Percentiles rank a stretch among this genome's conserved stretches.
Evolutionary conservation across 2,113 vertebrate species (phyloP).

Genomic region (Macrotis lagotis): DNA sequence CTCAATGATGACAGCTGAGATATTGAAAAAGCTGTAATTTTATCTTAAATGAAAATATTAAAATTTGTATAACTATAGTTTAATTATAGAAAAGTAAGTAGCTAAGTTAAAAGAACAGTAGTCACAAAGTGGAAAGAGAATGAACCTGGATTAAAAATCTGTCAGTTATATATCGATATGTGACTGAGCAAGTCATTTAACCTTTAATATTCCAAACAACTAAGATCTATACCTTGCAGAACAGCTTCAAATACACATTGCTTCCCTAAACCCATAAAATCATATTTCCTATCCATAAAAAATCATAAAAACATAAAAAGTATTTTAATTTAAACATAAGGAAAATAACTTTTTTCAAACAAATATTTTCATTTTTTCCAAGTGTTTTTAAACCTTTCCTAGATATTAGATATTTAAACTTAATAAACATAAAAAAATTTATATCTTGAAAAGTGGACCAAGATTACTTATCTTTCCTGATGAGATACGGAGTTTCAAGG

Average conservation of each 20-base stretch:
- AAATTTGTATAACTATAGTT: conserved; percentile 65
- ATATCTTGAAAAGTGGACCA: background rate
- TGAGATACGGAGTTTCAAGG: background rate
- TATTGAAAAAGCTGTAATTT: conserved; percentile 74
- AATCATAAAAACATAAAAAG: background rate
- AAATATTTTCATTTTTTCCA: background rate
- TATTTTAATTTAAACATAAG: conserved; percentile 27
- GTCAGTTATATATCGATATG: background rate
- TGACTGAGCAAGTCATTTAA: background rate
- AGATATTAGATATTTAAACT: background rate
- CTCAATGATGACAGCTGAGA: conserved; percentile 76
- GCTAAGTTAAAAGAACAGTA: background rate
- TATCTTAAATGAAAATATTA: conserved; percentile 73
- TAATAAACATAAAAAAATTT: too few species aligned
- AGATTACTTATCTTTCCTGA: background rate
- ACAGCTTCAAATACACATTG: background rate
- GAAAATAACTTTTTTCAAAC: conserved; percentile 16
- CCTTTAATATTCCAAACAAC: background rate
- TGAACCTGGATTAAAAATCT: background rate
- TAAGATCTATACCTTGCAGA: background rate
- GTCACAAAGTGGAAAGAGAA: background rate
- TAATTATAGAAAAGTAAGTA: conserved; percentile 72
- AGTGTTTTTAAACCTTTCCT: background rate
- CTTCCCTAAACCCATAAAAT: background rate
- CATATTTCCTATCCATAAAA: background rate